Conservation (phyloP, 2,113 vertebrate genomes). For the Gavia stellata region DNA sequence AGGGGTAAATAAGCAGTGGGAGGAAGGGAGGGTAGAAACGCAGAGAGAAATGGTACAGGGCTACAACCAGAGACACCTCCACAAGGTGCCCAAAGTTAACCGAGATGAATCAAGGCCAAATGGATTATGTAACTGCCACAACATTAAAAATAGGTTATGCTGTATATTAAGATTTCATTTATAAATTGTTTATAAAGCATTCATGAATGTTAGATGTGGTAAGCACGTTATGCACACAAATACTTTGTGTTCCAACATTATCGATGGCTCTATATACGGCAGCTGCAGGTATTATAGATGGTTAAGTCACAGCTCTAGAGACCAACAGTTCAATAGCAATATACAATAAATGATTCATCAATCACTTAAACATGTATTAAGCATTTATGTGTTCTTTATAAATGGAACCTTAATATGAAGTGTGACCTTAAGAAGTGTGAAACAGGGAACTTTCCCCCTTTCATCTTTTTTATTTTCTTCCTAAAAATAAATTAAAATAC, state of each 20-base stretch:
- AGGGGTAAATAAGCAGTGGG: neutral
- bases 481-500: neutral
- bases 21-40: neutral
- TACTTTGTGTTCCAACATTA: neutral
- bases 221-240: neutral
- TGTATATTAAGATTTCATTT: constrained; percentile 43
- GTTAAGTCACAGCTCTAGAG: constrained; percentile 7
- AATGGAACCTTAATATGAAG: constrained; percentile 18
- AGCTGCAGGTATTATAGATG: neutral
- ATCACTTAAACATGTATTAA: constrained; percentile 12
- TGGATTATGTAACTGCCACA: neutral
- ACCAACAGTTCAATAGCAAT: constrained; percentile 31
- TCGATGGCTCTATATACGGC: neutral
- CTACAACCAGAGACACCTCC: neutral
- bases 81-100: neutral
- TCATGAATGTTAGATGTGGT: constrained; percentile 38
- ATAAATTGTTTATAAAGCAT: constrained; percentile 52
- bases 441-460: neutral
- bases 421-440: constrained; percentile 16
- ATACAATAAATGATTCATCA: constrained; percentile 32
- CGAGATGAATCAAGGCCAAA: constrained; percentile 18
- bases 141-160: constrained; percentile 13
- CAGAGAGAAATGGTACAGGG: neutral
- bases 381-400: constrained; percentile 29
- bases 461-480: neutral